Conservation (phyloP, 2,113 vertebrate species). For the Montifringilla adamsi region DNA sequence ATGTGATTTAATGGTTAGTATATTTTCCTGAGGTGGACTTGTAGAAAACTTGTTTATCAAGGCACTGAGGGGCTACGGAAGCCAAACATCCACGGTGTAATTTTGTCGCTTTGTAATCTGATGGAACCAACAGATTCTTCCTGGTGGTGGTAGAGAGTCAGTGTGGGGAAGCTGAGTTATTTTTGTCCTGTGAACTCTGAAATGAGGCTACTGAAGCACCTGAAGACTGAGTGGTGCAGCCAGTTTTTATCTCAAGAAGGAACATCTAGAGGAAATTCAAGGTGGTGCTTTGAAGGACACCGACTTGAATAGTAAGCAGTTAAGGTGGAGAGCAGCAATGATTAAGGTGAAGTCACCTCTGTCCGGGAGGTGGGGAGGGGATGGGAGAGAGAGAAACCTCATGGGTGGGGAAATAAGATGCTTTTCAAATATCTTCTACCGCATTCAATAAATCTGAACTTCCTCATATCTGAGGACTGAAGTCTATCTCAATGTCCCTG, state of each 20-base stretch:
- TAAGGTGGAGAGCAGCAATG: neutral
- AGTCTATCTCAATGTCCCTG: neutral
- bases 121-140: neutral
- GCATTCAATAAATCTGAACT: neutral
- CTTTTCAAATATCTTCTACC: neutral
- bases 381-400: neutral
- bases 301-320: neutral
- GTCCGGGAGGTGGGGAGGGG: fast-evolving
- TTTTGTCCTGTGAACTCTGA: neutral
- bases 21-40: neutral
- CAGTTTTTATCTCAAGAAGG: neutral
- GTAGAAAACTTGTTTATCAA: neutral
- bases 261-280: neutral
- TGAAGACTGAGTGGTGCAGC: neutral
- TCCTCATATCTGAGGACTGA: neutral
- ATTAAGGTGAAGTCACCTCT: neutral
- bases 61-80: neutral
- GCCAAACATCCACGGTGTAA: neutral
- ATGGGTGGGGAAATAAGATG: neutral
- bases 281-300: neutral
- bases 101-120: neutral
- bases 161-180: neutral
- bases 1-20: neutral
- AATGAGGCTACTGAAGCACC: neutral
- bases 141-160: neutral